A percentile compares a stretch with the other conserved stretches of the same genome.
Conservation (phyloP, 2,888 invertebrate species). For the Trachelus iudaicus region DNA sequence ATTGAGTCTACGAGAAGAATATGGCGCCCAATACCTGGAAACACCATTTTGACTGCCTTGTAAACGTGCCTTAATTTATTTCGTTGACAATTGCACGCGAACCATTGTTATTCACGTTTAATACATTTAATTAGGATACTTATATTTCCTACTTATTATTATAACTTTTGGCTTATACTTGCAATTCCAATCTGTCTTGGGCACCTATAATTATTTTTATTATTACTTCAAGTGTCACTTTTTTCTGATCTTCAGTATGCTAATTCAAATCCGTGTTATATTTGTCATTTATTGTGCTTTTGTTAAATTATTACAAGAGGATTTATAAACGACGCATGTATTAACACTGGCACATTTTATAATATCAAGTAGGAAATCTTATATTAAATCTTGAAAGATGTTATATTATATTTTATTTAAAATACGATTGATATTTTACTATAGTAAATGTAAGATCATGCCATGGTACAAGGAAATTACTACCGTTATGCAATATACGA, state of each 20-base stretch:
- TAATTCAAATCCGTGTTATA: neutral
- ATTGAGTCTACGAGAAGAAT: conserved; percentile 12
- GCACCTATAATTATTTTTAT: neutral
- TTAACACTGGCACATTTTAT: neutral
- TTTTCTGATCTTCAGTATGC: neutral
- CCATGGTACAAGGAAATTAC: neutral
- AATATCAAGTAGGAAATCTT: neutral
- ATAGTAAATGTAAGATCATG: neutral
- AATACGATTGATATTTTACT: neutral
- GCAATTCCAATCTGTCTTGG: neutral
- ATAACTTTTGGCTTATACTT: neutral
- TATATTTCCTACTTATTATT: neutral
- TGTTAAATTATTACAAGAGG: neutral
- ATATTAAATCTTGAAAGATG: neutral
- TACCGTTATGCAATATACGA: neutral
- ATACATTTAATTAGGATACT: neutral
- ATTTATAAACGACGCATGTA: neutral
- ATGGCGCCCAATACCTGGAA: neutral
- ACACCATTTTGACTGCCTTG: neutral
- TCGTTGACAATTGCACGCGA: neutral
- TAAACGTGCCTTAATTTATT: conserved; percentile 13
- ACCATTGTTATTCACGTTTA: neutral
- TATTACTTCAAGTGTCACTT: neutral
- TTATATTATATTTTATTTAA: neutral
- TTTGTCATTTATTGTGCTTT: neutral